Percentiles rank a stretch among this genome's conserved stretches.
These are phyloP conservation scores for Camponotus fellah DNA, from an alignment of 2,888 invertebrate genomes.

Conservation along the genomic window DNA sequence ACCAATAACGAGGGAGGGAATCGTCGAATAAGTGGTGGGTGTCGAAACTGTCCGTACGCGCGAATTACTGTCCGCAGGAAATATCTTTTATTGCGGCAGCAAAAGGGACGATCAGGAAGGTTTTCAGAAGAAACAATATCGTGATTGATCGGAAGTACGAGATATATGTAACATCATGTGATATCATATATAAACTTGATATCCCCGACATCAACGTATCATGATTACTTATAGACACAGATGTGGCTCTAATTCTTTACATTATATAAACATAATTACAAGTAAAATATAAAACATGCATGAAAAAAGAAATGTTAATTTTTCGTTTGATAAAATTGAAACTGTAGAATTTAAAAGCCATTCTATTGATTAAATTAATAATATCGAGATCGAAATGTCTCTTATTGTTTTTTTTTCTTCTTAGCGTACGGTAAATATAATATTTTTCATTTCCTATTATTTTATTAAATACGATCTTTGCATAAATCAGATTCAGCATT, in stretches of 20 bases:
- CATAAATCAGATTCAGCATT: slow-evolving; percentile 19
- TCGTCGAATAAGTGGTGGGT: slow-evolving; percentile 32
- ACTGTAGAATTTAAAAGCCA: neutral
- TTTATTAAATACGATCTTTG: slow-evolving; percentile 27
- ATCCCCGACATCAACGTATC: neutral
- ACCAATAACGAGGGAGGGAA: slow-evolving; percentile 47
- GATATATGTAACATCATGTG: neutral
- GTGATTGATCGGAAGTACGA: neutral
- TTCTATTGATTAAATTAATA: neutral
- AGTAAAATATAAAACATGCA: neutral
- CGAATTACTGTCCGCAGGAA: slow-evolving; percentile 41
- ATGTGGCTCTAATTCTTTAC: neutral
- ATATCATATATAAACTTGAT: neutral
- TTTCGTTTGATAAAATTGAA: neutral
- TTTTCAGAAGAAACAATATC: slow-evolving; percentile 8
- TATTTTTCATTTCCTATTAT: neutral
- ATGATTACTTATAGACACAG: neutral
- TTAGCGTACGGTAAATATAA: neutral
- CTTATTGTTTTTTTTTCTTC: neutral
- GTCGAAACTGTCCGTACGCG: slow-evolving; percentile 39
- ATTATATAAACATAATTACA: neutral
- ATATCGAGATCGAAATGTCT: neutral
- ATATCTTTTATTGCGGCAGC: slow-evolving; percentile 30
- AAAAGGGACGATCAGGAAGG: slow-evolving; percentile 8
- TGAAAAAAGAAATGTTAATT: neutral